Base-by-base conservation (phyloP, 2,797 vertebrate genomes). In the Epinephelus awoara region DNA sequence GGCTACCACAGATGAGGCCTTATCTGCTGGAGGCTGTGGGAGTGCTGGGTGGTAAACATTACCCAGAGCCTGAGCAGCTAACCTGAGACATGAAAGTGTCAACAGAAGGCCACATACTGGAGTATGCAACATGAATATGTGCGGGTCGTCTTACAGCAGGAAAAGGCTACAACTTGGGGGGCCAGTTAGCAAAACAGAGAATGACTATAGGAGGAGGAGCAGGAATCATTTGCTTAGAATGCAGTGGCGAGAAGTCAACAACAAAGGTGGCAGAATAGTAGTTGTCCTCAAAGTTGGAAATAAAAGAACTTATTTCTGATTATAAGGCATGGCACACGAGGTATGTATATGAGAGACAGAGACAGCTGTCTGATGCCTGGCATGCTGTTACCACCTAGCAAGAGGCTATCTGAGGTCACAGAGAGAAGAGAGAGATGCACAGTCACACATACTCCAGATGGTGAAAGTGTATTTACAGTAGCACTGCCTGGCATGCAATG, bases 41-140 rank as follows among this genome's bases (percentile, higher is more conserved):
- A 86, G 87, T 65, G 25, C 55, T 34, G 75, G 66, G 23, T 18
- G 72, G 77, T 74, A 71, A 82, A 82, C 75, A 80, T 91, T 89
- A 88, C 80, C 80, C 75, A 65, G 67, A 74, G 74, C 56, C 79
- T 13, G 27, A 74, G 61, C 68, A 56, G 54, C 66, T 73, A 75
- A 89, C 83, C 87, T 77, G 83, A 87, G 85, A 88, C 77, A 56
- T 68, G 62, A 90, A 79, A 80, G 81, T 75, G 87, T 91, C 85
- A 80, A 44, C 63, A 46, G 57, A 34, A 73, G 89, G 85, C 82
- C 86, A 40, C 67, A 67, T 55, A n/a, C 23, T 46, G 66, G 13
- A 19, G 49, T 44, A 58, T 0, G 12, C 42, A 19, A 51, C 21
- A 23, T 19, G 42, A 67, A 46, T 46, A 46, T 25, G 23, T 46